phyloP scores from a whole-genome alignment of 2,113 vertebrate genomes.

The Eclectus roratus region DNA sequence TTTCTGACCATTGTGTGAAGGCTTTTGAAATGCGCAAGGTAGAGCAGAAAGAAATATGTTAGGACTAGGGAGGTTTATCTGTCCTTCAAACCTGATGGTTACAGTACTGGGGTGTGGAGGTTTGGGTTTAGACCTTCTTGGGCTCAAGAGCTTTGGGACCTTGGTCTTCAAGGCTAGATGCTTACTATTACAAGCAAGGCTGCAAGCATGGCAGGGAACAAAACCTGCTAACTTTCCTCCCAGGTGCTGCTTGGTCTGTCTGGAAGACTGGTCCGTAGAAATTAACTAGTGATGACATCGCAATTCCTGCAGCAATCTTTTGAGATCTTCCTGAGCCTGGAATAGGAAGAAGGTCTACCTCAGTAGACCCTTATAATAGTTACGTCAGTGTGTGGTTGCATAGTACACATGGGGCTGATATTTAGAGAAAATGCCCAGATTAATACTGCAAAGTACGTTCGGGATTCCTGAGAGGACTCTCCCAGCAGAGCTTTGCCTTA shows the following conservation, averaged over 20 bases:
- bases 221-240: neutral
- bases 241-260: neutral
- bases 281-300: neutral
- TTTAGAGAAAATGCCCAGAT: neutral
- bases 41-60: neutral
- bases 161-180: neutral
- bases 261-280: neutral
- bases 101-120: neutral
- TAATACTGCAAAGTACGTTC: neutral
- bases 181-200: neutral
- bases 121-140: neutral
- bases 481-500: neutral
- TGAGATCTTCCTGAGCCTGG: neutral
- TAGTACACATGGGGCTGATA: neutral
- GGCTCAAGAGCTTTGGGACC: neutral
- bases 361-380: neutral
- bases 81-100: neutral
- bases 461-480: neutral
- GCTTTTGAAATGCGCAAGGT: neutral
- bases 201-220: neutral
- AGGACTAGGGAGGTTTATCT: neutral
- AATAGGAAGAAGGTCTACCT: neutral
- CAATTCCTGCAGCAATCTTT: neutral
- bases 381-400: neutral
- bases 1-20: neutral